Conservation (phyloP, 1,140 invertebrate species). For the Colletes gigas region DNA sequence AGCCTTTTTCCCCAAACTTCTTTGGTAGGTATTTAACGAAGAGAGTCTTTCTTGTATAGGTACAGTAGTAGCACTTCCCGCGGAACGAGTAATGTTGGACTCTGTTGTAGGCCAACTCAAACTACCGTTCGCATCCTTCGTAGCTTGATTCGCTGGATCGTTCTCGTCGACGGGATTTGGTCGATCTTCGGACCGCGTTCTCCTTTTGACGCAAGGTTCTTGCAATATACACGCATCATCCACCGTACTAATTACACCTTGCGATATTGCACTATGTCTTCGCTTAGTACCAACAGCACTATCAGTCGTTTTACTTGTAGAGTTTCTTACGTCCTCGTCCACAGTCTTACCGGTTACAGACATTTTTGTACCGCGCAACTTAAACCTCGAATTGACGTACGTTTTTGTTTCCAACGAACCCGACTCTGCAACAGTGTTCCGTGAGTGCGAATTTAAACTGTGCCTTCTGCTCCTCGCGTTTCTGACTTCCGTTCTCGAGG, state of each 20-base stretch:
- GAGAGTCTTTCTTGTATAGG: conserved; percentile 66
- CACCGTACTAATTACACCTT: conserved; percentile 29
- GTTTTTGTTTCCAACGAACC: conserved; percentile 48
- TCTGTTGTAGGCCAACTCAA: conserved; percentile 68
- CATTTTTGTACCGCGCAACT: conserved; percentile 41
- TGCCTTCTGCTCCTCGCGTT: conserved; percentile 47
- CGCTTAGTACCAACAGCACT: conserved; percentile 55
- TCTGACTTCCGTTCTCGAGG: conserved; percentile 9
- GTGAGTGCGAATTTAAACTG: conserved; percentile 37
- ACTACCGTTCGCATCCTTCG: conserved; percentile 61
- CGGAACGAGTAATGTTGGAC: conserved; percentile 29
- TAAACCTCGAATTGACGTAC: conserved; percentile 61
- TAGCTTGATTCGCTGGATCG: conserved; percentile 72
- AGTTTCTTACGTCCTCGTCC: conserved; percentile 32
- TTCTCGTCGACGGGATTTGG: conserved; percentile 74
- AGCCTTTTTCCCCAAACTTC: conserved; percentile 78
- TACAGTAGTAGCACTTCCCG: conserved; percentile 26
- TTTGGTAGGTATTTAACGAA: conserved; percentile 73
- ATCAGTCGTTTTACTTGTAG: background rate
- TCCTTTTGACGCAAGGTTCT: conserved; percentile 69
- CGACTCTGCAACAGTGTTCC: conserved; percentile 17
- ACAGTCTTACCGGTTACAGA: background rate
- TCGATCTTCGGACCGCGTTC: conserved; percentile 75
- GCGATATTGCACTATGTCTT: conserved; percentile 68
- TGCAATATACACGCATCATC: conserved; percentile 44